Base-by-base conservation (phyloP, 2,113 vertebrate species). In the Gasterosteus nipponicus region DNA sequence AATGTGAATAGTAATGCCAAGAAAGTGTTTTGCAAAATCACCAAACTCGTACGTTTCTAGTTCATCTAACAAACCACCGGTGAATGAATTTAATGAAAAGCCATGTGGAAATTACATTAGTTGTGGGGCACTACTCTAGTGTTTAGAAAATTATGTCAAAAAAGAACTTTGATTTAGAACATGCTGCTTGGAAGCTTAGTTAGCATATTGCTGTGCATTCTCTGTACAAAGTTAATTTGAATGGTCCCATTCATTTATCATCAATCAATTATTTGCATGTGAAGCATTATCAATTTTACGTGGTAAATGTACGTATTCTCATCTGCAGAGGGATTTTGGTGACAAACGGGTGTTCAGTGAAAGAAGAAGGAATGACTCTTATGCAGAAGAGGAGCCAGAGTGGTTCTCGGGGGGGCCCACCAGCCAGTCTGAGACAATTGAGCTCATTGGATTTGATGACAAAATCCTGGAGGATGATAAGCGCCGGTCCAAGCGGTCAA, bases 401-500 rank as follows among this genome's bases (percentile, higher is more conserved):
- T 99, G 98, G 98, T 99, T 99, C 86, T 98, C 98, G 66, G 98
- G 90, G 31, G 98, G 98, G 65, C 98, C 98, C 51, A 99, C 97
- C 10, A 99, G 98, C 89, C 98, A 99, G 87, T 99, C 98, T 3
- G 98, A 99, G 91, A 99, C 98, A 10, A 99, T 99, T 76, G 98
- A 99, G 75, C 95, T 99, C 38, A 99, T 95, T 56, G 97, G 97
- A 44, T 99, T 99, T 87, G 97, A 99, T 73, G 98, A 99, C 49
- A 99, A 98, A 87, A 96, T 98, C 51, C 75, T 98, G 73, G 96
- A 98, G 87, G 97, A 99, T 74, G 97, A 99, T 82, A 98, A 95
- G 75, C 96, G 97, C 63, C 95, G 89, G 44, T 93, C 95, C 15
- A 99, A 97, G 77, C 93, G 97, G 15, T 94, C 96, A 5, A 94